phyloP scores from a whole-genome alignment of 2,797 vertebrate genomes.

The Ambastaia sidthimunki region DNA sequence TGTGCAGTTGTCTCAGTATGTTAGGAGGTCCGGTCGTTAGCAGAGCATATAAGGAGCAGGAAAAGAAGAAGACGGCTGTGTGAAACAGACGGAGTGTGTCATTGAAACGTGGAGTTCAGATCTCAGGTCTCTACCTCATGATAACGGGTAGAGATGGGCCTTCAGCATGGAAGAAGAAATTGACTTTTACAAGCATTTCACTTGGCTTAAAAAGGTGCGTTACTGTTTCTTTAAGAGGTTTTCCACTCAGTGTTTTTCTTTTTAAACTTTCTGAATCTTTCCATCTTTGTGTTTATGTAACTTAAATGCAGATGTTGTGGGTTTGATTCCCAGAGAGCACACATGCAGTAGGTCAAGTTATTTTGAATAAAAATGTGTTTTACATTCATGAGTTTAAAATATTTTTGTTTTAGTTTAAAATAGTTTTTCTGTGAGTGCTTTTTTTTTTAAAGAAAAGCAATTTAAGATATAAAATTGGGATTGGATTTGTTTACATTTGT shows the following conservation, averaged over 20 bases:
- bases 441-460: not conserved
- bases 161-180: constrained; percentile 93
- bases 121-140: constrained; percentile 47
- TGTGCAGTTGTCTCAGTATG: constrained; percentile 66
- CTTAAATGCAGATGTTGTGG: not conserved
- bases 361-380: constrained; percentile 3
- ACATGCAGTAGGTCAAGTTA: not conserved
- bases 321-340: not conserved
- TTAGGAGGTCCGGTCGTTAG: constrained; percentile 60
- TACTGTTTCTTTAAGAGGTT: constrained; percentile 53
- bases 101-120: constrained; percentile 60
- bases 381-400: not conserved
- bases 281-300: not conserved
- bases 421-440: not conserved
- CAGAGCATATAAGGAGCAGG: constrained; percentile 66
- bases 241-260: constrained; percentile 5
- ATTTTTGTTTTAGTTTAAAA: not conserved
- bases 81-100: constrained; percentile 65
- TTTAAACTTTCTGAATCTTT: not conserved
- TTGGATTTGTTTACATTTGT: not conserved
- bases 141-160: constrained; percentile 85
- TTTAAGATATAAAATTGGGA: not conserved
- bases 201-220: constrained; percentile 94
- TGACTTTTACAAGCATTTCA: constrained; percentile 95
- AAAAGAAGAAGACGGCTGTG: constrained; percentile 66